These are phyloP conservation scores for Magallana ariakensis DNA, from an alignment of 1,140 invertebrate genomes.

Conservation along the genomic window DNA sequence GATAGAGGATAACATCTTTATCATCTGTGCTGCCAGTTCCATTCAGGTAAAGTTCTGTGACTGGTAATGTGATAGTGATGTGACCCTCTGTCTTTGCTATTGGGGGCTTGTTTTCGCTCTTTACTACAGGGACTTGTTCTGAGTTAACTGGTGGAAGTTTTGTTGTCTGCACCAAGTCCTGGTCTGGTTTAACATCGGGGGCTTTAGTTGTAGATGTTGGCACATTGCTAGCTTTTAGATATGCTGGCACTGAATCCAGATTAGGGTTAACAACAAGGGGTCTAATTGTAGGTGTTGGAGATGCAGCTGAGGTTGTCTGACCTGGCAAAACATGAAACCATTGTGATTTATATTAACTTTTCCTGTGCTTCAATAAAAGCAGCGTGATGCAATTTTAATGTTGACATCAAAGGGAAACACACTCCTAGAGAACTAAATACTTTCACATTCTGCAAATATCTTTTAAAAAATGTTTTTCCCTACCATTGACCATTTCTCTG, in stretches of 20 bases:
- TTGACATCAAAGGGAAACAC: too few relatives aligned
- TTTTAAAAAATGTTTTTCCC: neutral
- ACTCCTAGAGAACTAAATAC: too few relatives aligned
- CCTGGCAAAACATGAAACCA: neutral
- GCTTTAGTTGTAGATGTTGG: neutral
- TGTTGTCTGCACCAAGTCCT: neutral
- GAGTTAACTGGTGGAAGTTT: neutral
- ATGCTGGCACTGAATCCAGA: too few relatives aligned
- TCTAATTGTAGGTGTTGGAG: neutral
- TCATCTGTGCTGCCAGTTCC: conserved; percentile 91
- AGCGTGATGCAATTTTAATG: too few relatives aligned
- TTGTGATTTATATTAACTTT: too few relatives aligned
- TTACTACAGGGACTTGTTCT: neutral
- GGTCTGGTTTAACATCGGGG: neutral
- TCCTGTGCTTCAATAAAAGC: too few relatives aligned
- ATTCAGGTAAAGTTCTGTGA: conserved; percentile 88
- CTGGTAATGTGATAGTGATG: conserved; percentile 88
- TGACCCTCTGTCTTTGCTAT: conserved; percentile 83
- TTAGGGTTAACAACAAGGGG: too few relatives aligned
- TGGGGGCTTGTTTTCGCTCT: conserved; percentile 73
- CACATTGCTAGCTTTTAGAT: neutral
- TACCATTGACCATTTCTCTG: conserved; percentile 4
- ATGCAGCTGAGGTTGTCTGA: neutral
- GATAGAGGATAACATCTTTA: conserved; percentile 88
- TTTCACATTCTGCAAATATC: too few relatives aligned